A percentile compares a stretch with the other conserved stretches of the same genome.
phyloP scores from a whole-genome alignment of 2,113 vertebrate genomes.

The Gracilinanus agilis region DNA sequence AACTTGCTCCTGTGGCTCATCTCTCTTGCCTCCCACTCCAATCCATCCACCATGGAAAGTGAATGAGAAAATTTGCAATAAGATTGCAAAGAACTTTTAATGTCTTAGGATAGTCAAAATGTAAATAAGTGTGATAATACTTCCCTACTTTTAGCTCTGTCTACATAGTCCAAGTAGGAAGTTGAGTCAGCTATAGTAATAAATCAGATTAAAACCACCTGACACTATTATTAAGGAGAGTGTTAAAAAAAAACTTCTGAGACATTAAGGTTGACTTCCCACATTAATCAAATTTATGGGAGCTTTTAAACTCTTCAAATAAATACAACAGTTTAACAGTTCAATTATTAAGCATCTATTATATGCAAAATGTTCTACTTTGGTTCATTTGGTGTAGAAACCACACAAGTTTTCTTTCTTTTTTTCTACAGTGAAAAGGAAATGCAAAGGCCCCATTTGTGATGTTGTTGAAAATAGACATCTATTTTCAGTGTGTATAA shows the following conservation, averaged over 20 bases:
- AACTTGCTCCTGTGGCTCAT: not conserved
- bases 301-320: not conserved
- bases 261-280: not conserved
- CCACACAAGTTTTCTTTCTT: not conserved
- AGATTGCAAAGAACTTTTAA: not conserved
- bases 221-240: not conserved
- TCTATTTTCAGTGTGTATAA: not conserved
- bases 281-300: not conserved
- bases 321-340: not conserved
- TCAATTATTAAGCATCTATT: not conserved
- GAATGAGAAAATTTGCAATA: not conserved
- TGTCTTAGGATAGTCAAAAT: not conserved
- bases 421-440: conserved; percentile 28
- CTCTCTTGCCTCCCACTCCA: not conserved
- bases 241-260: not conserved
- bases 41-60: not conserved
- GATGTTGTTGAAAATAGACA: not conserved
- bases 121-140: not conserved
- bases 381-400: not conserved
- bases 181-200: not conserved
- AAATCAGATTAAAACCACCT: not conserved
- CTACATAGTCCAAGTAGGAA: not conserved
- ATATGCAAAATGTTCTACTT: not conserved
- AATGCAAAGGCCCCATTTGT: not conserved
- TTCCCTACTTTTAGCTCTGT: not conserved